Evolutionary conservation across 35 echinoderm and acorn worm genomes (phyloP), one percentile per base, ranked within the genome.

Genomic region (Apostichopus japonicus): DNA sequence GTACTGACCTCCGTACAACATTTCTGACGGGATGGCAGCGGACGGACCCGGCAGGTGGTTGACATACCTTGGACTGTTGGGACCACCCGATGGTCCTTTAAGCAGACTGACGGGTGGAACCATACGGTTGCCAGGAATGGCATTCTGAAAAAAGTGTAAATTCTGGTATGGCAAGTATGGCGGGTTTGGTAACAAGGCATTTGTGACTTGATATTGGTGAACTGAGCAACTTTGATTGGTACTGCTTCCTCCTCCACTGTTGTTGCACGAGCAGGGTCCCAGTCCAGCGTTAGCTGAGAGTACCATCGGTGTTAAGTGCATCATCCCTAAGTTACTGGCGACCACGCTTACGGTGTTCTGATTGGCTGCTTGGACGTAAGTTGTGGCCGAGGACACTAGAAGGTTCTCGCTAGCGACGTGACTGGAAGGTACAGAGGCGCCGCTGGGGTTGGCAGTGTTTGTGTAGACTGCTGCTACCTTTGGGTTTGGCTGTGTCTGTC

Each of bases 81-180:
- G 56, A 72, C 25, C 59, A 77, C 92, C 87, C 1, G 91, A 77
- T 55, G 91, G 94, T 57, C 91, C 27, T 33, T 91, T 91, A 25
- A 92, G 54, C 92, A 97, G 52, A 88, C 77, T 96, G 57, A 90
- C 91, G 6, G 90, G 79, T 53, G 92, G 90, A 59, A 83, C 65
- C 1, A 72, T 80, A 61, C 53, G 87, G 88, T 22, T 80, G 51
- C 72, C 90, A 80, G 54, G 81, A 57, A 92, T 82, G 56, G 78
- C 56, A 58, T 91, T 63, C 89, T 86, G 95, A 80, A 90, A 96
- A 75, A 90, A 96, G 95, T 90, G 92, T 79, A 97, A 93, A 88
- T 93, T 97, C 54, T 95, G 94, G 65, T 92, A 95, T 22, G 94
- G 82, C 92, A 93, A 52, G 81, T 77, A 76, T 10, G 92, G 80